Evolutionary conservation across 23 tunicate genomes (phyloP), one percentile per base, ranked within the genome.

Genomic region (Botrylloides violaceus): DNA sequence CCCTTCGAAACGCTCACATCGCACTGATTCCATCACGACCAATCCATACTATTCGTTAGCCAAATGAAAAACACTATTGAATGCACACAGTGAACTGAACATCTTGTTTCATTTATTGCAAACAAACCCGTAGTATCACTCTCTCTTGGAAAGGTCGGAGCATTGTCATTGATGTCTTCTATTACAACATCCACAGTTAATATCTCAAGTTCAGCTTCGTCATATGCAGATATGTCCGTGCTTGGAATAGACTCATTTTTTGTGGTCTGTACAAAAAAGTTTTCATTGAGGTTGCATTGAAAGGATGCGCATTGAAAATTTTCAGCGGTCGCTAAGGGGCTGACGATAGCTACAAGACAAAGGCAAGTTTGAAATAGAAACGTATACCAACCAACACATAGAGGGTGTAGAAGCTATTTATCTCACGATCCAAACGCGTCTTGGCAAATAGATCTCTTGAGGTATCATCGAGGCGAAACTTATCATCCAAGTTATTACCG

Each of bases 161-260:
- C 47, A 39, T 78, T 79, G 36, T 84, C 92, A 66, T 84, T 84
- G 0, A 63, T 58, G 55, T 84, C 92, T 1, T 2, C 19, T 29
- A 84, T 61, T 35, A 27, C 38, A 20, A 84, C 49, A 1, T 49
- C 20, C n/a, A 78, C 92, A 47, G 53, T 77, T 15, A 78, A 63
- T 35, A 77, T 34, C 1, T 72, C 35, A 28, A 2, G 1, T 22
- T 71, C 29, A 27, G 37, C 9, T 5, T 39, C 73, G 3, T 29
- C 70, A 9, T 63, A 63, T 29, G 35, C 34, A 3, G 4, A 31
- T 3, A 25, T 25, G 35, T 33, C 29, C 35, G 34, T 28, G 33
- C 33, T 28, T 3, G 70, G 3, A 27, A 63, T 63, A 27, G 34
- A 7, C 3, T 31, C 32, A 19, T 63, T 28, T 63, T 34, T 9